These are phyloP conservation scores for Dermolepida albohirtum DNA, from an alignment of 2,888 invertebrate genomes.

Conservation along the genomic window DNA sequence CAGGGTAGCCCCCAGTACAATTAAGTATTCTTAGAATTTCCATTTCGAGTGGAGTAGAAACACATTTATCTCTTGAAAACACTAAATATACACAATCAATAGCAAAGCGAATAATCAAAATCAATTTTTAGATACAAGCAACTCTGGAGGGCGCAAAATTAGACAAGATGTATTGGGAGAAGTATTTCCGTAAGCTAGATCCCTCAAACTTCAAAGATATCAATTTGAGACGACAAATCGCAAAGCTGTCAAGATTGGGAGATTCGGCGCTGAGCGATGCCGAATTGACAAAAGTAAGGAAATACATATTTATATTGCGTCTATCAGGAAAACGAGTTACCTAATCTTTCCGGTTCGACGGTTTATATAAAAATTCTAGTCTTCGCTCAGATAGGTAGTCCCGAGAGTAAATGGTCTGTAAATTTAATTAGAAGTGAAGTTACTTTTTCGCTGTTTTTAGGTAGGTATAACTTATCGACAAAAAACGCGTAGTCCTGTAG, in stretches of 20 bases:
- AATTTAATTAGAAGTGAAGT: too few relatives aligned
- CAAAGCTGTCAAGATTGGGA: constrained; percentile 65
- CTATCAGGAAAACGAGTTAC: constrained; percentile 3
- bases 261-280: constrained; percentile 63
- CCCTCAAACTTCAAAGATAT: constrained; percentile 63
- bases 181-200: constrained; percentile 59
- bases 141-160: constrained; percentile 58
- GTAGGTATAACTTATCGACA: too few relatives aligned
- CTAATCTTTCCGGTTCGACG: constrained; percentile 11
- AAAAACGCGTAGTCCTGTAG: too few relatives aligned
- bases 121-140: constrained; percentile 52
- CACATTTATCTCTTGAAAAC: too few relatives aligned
- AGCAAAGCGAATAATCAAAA: constrained; percentile 20
- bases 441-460: too few relatives aligned
- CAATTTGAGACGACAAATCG: constrained; percentile 63
- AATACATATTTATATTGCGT: constrained; percentile 23
- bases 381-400: neutral
- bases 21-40: too few relatives aligned
- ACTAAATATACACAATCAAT: neutral
- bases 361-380: constrained; percentile 2
- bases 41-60: too few relatives aligned
- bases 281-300: constrained; percentile 60
- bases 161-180: constrained; percentile 62
- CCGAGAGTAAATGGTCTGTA: too few relatives aligned
- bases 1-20: too few relatives aligned